Base-by-base conservation (phyloP, 2,113 vertebrate genomes). In the Brienomyrus longianalis region DNA sequence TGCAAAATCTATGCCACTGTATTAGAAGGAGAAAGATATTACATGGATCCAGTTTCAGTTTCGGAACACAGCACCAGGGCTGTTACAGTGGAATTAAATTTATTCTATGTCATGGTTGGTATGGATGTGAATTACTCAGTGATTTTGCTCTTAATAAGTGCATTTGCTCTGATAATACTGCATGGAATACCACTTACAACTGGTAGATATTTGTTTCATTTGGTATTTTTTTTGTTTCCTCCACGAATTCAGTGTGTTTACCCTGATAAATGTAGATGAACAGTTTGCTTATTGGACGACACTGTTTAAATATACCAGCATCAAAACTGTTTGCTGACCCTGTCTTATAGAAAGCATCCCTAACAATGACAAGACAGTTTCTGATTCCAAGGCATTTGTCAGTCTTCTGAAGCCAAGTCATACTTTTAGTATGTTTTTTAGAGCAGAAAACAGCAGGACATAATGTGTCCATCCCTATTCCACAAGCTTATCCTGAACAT, bases 121-220 rank as follows among this genome's bases (percentile, higher is more conserved):
- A 56, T 23, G 19, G 89, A 50, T 77, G 47, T 3, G 48, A 87
- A 87, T 90, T 90, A 90, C 45, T 43, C 47, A 51, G 7, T 70
- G 62, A 43, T 39, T 21, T 11, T 90, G 39, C 80, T 3, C n/a
- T 45, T 59, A 90, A 90, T 88, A 47, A 83, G 66, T 27, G 66
- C 27, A 51, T 90, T 80, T 50, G 19, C 45, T 85, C 23, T 48
- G 56, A 50, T 39, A 51, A 51, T 80, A 88, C 83, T 66, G 47
- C 35, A 19, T 39, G 21, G 86, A 77, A 88, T 59, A 43, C 31
- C 59, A 56, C 17, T 23, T 54, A 48, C 48, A 51, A 15, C 23
- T 51, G 31, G 43, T 9, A 87, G 13, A 87, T 87, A 66, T 50
- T 59, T 74, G 56, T n/a, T 74, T 87, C 47, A 23, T 31, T 51